Evolutionary conservation across 2,797 vertebrate species (phyloP).

Genomic region (Perodicticus potto): DNA sequence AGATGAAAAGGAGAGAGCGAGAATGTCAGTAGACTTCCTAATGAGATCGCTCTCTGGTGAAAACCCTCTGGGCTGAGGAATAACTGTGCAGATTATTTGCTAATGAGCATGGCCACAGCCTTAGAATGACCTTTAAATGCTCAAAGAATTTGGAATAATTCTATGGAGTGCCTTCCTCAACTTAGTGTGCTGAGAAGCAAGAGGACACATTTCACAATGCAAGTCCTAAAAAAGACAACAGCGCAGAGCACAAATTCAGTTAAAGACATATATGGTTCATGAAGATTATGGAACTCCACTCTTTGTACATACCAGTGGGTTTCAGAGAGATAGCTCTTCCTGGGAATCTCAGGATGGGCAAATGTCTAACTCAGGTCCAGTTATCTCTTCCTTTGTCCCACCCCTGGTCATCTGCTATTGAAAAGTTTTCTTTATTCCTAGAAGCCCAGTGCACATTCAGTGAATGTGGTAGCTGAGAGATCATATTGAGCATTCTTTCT

Average conservation of each 20-base stretch:
- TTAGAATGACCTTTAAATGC: slow-evolving; percentile 56
- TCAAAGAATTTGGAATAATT: neutral
- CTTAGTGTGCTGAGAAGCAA: neutral
- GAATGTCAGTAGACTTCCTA: slow-evolving; percentile 68
- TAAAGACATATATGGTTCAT: neutral
- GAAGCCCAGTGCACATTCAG: neutral
- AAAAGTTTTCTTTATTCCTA: neutral
- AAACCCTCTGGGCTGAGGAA: slow-evolving; percentile 65
- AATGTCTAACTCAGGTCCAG: neutral
- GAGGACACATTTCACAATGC: slow-evolving; percentile 41
- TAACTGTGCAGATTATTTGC: slow-evolving; percentile 56
- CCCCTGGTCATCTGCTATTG: neutral
- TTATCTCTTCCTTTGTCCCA: neutral
- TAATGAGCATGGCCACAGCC: slow-evolving; percentile 61
- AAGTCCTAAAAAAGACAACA: neutral
- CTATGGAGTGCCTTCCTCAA: neutral
- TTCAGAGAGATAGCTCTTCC: neutral
- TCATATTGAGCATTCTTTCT: fast-evolving
- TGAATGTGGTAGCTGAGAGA: neutral
- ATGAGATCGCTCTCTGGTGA: slow-evolving; percentile 64
- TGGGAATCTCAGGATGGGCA: neutral
- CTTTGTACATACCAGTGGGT: neutral
- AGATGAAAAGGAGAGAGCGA: slow-evolving; percentile 50
- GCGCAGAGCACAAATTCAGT: neutral
- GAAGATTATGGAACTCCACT: neutral